A percentile compares a stretch with the other conserved stretches of the same genome.
These are phyloP conservation scores for Tipula confusa DNA, from an alignment of 2,888 invertebrate species.

Conservation along the genomic window DNA sequence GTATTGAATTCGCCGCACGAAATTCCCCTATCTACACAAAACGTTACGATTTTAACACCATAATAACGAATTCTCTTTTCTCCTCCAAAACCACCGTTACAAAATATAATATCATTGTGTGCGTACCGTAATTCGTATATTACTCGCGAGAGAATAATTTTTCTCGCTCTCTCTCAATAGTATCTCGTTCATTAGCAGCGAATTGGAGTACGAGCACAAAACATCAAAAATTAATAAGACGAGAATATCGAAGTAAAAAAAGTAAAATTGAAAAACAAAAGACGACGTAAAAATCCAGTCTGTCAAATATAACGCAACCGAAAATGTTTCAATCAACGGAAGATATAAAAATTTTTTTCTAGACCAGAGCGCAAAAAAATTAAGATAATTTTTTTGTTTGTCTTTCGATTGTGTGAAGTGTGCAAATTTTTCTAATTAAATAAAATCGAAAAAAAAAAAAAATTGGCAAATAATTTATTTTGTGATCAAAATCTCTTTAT, in stretches of 20 bases:
- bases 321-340: background rate
- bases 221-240: background rate
- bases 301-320: conserved; percentile 1
- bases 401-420: background rate
- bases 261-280: background rate
- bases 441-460: background rate
- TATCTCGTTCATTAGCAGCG: background rate
- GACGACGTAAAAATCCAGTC: background rate
- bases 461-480: background rate
- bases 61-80: background rate
- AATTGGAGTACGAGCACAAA: background rate
- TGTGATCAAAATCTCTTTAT: conserved; percentile 5
- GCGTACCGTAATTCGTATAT: background rate
- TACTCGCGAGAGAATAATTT: background rate
- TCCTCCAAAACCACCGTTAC: background rate
- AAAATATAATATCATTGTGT: background rate
- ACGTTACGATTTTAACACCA: background rate
- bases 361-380: background rate
- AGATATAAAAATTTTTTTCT: background rate
- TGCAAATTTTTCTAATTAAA: background rate
- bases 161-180: background rate
- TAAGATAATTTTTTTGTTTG: background rate
- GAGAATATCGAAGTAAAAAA: background rate
- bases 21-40: background rate
- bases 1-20: background rate